These are phyloP conservation scores for Phortica variegata DNA, from an alignment of 1,140 invertebrate species.

Conservation along the genomic window DNA sequence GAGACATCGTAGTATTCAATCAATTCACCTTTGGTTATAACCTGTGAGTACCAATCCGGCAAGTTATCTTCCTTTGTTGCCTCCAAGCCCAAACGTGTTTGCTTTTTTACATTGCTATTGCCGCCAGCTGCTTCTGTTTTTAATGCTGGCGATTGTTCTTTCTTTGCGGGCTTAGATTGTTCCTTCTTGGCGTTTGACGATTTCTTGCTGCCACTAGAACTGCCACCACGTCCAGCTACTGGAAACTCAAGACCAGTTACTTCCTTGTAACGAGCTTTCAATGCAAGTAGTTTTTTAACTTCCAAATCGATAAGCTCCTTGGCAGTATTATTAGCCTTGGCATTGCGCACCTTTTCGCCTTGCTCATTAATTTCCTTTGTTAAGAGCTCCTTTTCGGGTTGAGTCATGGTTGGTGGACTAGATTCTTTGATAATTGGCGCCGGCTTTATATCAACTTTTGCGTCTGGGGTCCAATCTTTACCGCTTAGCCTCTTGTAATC, in stretches of 20 bases:
- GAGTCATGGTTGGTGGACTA: conserved; percentile 15
- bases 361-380: conserved; percentile 58
- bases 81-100: conserved; percentile 91
- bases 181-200: conserved; percentile 40
- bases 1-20: conserved; percentile 99
- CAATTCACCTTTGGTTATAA: conserved; percentile 97
- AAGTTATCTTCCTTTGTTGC: conserved; percentile 91
- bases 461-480: conserved; percentile 62
- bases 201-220: conserved; percentile 39
- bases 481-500: conserved; percentile 66
- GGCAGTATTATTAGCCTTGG: conserved; percentile 60
- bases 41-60: conserved; percentile 98
- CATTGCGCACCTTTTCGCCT: conserved; percentile 64
- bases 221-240: conserved; percentile 56
- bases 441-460: conserved; percentile 26
- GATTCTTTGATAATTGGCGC: conserved; percentile 17
- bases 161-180: conserved; percentile 33
- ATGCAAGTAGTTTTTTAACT: conserved; percentile 71
- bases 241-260: conserved; percentile 69
- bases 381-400: conserved; percentile 39
- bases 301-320: conserved; percentile 67
- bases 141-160: conserved; percentile 16
- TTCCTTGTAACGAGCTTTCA: conserved; percentile 81
- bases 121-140: conserved; percentile 55
- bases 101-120: conserved; percentile 67